Conservation (phyloP, 2,113 vertebrate species). For the Falcunculus frontatus region DNA sequence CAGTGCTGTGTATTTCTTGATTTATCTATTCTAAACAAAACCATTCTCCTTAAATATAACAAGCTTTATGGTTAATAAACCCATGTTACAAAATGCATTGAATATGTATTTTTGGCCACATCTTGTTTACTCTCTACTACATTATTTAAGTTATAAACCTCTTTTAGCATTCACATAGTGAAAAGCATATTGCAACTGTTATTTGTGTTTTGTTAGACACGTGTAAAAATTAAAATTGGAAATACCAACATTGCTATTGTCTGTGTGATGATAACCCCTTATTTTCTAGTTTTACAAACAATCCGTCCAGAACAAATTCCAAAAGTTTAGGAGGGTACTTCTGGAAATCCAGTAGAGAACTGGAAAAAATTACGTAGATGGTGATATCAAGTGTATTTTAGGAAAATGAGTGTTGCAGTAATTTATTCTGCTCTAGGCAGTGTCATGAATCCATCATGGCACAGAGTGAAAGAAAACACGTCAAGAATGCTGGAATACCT, state of each 20-base stretch:
- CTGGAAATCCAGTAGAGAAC: neutral
- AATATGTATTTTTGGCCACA: neutral
- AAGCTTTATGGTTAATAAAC: neutral
- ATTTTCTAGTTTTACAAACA: neutral
- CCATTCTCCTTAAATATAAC: neutral
- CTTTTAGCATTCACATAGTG: neutral
- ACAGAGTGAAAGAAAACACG: neutral
- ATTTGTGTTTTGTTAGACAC: neutral
- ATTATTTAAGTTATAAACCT: neutral
- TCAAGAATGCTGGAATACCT: neutral
- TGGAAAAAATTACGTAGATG: neutral
- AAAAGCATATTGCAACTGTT: neutral
- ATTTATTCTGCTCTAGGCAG: neutral
- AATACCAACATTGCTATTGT: neutral
- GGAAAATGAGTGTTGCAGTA: neutral
- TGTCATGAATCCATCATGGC: neutral
- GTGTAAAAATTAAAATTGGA: neutral
- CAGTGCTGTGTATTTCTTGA: neutral
- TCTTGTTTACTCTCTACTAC: neutral
- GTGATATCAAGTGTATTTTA: neutral
- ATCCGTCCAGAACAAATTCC: neutral
- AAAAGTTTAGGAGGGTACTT: neutral
- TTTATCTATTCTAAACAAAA: neutral
- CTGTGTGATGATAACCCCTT: neutral
- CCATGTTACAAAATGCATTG: neutral